phyloP scores from a whole-genome alignment of 2,797 vertebrate genomes.

The Brotogeris chrysoptera region DNA sequence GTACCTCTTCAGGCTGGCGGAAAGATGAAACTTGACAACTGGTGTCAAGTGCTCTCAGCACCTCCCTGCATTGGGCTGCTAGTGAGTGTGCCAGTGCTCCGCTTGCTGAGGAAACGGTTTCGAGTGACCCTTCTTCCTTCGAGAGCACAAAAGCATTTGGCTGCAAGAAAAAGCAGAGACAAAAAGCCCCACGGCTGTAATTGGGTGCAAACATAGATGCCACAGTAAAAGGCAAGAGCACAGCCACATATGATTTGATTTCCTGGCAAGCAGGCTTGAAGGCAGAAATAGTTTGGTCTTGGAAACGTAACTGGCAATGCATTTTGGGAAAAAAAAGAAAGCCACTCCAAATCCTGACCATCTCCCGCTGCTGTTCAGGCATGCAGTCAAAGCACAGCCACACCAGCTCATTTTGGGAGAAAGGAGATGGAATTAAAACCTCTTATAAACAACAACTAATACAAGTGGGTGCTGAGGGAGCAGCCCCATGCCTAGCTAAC shows the following conservation, averaged over 20 bases:
- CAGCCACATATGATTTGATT: neutral
- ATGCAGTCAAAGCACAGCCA: neutral
- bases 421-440: neutral
- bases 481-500: neutral
- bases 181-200: neutral
- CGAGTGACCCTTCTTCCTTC: neutral
- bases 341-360: fast-evolving
- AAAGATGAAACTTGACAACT: neutral
- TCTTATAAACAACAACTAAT: neutral
- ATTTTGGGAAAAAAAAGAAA: neutral
- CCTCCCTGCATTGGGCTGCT: neutral
- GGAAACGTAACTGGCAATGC: neutral
- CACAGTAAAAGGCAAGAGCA: neutral
- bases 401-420: neutral
- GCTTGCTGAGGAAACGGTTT: neutral
- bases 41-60: neutral
- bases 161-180: neutral
- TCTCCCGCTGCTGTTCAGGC: neutral
- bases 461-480: neutral
- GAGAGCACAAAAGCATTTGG: neutral
- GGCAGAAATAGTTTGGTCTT: neutral
- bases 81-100: neutral
- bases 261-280: neutral
- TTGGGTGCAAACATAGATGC: neutral
- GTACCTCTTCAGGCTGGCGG: conserved; percentile 6